These are phyloP conservation scores for Ephialtes manifestator DNA, from an alignment of 2,888 invertebrate genomes.

Conservation along the genomic window DNA sequence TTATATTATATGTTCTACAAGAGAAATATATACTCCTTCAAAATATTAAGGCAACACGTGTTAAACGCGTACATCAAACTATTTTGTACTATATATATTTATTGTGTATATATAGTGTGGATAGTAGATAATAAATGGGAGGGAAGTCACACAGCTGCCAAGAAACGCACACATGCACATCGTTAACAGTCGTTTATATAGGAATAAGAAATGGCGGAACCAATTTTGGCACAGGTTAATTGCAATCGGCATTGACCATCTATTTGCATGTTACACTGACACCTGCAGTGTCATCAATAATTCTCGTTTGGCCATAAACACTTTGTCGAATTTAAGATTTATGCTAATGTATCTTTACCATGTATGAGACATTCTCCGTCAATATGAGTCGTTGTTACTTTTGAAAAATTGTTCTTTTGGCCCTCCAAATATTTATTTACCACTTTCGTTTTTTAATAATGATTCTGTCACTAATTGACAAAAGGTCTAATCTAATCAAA, in stretches of 20 bases:
- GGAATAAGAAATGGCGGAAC: conserved; percentile 1
- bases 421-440: no score
- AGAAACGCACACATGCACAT: conserved; percentile 18
- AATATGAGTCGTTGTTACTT: no score
- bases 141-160: conserved; percentile 44
- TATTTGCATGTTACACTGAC: background rate
- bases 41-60: conserved; percentile 44
- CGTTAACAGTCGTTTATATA: background rate
- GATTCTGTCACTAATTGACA: no score
- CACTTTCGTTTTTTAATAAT: no score
- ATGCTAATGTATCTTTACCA: background rate
- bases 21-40: conserved; percentile 7
- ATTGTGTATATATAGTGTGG: background rate
- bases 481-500: no score
- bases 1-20: conserved; percentile 20
- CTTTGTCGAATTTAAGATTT: conserved; percentile 39
- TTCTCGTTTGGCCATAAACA: conserved; percentile 27
- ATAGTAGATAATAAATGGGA: conserved; percentile 53
- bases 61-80: conserved; percentile 9
- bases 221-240: conserved; percentile 56
- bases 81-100: background rate
- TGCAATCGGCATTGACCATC: background rate
- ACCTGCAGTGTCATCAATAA: conserved; percentile 41
- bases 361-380: no score
- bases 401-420: no score